Base-by-base conservation (phyloP, 1,140 invertebrate genomes). In the Pygmarrhopalites habei region DNA sequence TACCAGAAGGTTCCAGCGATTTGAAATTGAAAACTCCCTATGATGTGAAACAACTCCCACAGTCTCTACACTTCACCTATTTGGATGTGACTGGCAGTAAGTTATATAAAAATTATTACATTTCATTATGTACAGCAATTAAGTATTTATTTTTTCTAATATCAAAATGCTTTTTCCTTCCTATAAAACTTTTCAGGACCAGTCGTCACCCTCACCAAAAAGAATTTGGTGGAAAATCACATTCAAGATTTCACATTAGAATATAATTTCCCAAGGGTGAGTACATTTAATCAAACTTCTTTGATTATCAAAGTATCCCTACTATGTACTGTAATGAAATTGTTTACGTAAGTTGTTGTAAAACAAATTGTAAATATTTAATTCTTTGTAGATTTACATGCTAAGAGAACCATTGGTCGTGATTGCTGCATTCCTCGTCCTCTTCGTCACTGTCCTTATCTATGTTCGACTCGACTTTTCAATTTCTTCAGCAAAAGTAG, bases 401-500 rank as follows among this genome's bases (percentile, higher is more conserved):
- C 79, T 99, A 17, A 89, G 94, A 74, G 95, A 99, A 75, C 95
- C 95, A 0, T 74, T 98, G 7, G 75, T 98, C 23, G 86, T 96
- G 39, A 85, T 92, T 56, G 78, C 83, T 29, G 95, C 93, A 64
- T 84, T 98, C 64, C 95, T 93, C 76, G 74, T 92, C 19, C 76
- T 99, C 30, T 99, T 98, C 78, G 72, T 98, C 5, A 76, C 87
- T 71, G 89, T 97, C 39, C 95, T 99, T 73, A 80, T 98, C 68
- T 96, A 95, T 79, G 89, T 97, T 46, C 82, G 95, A 60, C 78
- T 98, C 69, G 95, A 99, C 78, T 97, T 99, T 77, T 93, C 93
- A 53, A 92, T 98, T 66, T 61, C 69, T 5, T 47, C 60, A 21
- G 58, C 47, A 44, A 72, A 46, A 43, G 14, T n/a, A 62, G 60